Evolutionary conservation across 2,797 vertebrate species (phyloP).

Genomic region (Fistularia commersonii): DNA sequence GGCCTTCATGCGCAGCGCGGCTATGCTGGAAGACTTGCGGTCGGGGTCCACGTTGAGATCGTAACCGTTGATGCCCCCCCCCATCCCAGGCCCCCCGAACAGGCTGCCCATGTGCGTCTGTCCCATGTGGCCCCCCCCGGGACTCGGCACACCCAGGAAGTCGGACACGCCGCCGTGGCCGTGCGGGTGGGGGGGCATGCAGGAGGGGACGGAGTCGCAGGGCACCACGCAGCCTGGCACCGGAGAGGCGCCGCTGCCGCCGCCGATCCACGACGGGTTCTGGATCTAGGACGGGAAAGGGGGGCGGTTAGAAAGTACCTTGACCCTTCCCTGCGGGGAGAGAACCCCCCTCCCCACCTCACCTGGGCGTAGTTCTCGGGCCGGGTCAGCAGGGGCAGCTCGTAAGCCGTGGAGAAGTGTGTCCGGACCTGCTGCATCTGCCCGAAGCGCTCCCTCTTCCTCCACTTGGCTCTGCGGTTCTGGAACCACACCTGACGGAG

Average conservation of each 20-base stretch:
- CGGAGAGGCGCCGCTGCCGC: constrained; percentile 87
- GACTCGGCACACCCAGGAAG: constrained; percentile 88
- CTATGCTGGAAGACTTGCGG: constrained; percentile 98
- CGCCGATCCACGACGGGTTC: constrained; percentile 95
- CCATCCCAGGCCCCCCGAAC: constrained; percentile 85
- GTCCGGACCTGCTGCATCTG: constrained; percentile 99
- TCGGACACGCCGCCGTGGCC: constrained; percentile 85
- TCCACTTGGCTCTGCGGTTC: constrained; percentile 97
- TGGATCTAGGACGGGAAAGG: constrained; percentile 88
- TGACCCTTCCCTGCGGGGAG: too few relatives aligned
- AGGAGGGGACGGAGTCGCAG: constrained; percentile 91
- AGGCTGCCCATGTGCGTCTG: constrained; percentile 97
- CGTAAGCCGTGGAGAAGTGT: constrained; percentile 95
- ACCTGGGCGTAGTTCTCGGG: constrained; percentile 99
- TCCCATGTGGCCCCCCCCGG: constrained; percentile 87
- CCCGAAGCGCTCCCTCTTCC: constrained; percentile 95
- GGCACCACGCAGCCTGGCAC: constrained; percentile 94
- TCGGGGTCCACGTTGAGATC: constrained; percentile 96
- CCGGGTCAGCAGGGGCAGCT: constrained; percentile 93
- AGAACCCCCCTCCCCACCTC: constrained; percentile 7
- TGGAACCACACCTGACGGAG: constrained; percentile 99
- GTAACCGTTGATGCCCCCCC: constrained; percentile 90
- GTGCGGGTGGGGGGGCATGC: constrained; percentile 96
- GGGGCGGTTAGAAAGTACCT: background rate
- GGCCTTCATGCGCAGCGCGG: constrained; percentile 96